These are phyloP conservation scores for Scaptomyza polygonia DNA, from an alignment of 2,888 invertebrate species.

Conservation along the genomic window DNA sequence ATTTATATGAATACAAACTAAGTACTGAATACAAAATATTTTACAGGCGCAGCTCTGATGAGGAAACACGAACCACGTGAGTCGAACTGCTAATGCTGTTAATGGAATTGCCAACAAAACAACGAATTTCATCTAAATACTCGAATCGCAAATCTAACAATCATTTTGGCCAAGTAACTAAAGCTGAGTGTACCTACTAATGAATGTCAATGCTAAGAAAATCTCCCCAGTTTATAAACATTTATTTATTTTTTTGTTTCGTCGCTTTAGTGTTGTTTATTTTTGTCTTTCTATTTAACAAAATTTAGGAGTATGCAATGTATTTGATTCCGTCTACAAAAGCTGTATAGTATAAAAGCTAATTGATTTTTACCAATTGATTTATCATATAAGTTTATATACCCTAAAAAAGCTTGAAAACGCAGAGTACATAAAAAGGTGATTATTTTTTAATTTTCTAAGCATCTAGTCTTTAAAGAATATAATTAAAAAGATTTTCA, in stretches of 20 bases:
- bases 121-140: conserved; percentile 59
- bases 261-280: conserved; percentile 4
- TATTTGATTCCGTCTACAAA: conserved; percentile 41
- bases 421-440: neutral
- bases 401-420: conserved; percentile 5
- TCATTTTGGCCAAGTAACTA: conserved; percentile 24
- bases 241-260: conserved; percentile 10
- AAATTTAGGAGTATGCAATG: conserved; percentile 31
- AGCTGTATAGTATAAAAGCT: conserved; percentile 23
- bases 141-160: conserved; percentile 58
- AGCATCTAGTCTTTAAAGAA: conserved; percentile 4
- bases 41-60: conserved; percentile 82
- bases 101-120: conserved; percentile 16
- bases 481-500: neutral
- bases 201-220: conserved; percentile 23
- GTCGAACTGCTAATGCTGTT: conserved; percentile 50
- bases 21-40: neutral
- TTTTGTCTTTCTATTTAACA: conserved; percentile 11
- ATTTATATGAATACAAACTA: neutral
- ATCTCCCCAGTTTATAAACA: conserved; percentile 6
- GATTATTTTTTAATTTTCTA: neutral
- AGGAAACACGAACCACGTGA: conserved; percentile 83
- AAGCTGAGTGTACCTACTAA: conserved; percentile 33
- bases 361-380: conserved; percentile 25
- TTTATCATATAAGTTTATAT: conserved; percentile 11